Conservation (phyloP, 2,888 invertebrate genomes). For the Andrena haemorrhoa region DNA sequence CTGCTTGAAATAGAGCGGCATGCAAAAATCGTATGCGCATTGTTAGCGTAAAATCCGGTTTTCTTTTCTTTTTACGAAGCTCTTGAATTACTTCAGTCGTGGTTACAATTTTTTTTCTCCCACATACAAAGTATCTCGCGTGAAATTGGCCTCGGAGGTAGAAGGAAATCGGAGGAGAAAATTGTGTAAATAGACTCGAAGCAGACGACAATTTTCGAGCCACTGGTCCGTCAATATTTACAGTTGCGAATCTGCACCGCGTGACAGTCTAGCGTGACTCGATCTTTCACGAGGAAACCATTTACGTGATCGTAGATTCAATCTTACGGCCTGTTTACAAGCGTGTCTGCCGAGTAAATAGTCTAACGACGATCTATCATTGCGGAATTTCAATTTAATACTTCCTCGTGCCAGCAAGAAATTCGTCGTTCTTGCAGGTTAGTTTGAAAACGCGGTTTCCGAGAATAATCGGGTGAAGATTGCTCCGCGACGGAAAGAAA, state of each 20-base stretch:
- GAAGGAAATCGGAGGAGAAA: neutral
- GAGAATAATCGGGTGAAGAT: slow-evolving; percentile 6
- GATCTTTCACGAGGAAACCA: slow-evolving; percentile 37
- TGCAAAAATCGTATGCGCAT: too few species aligned
- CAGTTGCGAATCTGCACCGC: slow-evolving; percentile 36
- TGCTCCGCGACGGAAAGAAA: slow-evolving; percentile 6
- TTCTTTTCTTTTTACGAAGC: too few species aligned
- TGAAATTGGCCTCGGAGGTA: neutral
- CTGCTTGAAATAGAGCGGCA: too few species aligned
- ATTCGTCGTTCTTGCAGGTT: slow-evolving; percentile 35
- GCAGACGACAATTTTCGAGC: neutral
- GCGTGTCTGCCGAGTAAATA: slow-evolving; percentile 9
- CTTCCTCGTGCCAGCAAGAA: too few species aligned
- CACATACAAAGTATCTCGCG: neutral
- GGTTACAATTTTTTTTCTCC: neutral
- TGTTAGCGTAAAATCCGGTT: too few species aligned
- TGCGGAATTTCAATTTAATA: neutral
- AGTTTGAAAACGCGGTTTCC: neutral
- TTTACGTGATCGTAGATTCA: slow-evolving; percentile 29
- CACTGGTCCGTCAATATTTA: slow-evolving; percentile 41
- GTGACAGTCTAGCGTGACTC: slow-evolving; percentile 31
- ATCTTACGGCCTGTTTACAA: slow-evolving; percentile 31
- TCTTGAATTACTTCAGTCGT: too few species aligned
- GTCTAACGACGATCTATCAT: neutral
- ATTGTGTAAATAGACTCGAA: neutral